Percentiles rank a stretch among this genome's conserved stretches.
These are phyloP conservation scores for Pluvialis apricaria DNA, from an alignment of 2,113 vertebrate genomes.

Conservation along the genomic window DNA sequence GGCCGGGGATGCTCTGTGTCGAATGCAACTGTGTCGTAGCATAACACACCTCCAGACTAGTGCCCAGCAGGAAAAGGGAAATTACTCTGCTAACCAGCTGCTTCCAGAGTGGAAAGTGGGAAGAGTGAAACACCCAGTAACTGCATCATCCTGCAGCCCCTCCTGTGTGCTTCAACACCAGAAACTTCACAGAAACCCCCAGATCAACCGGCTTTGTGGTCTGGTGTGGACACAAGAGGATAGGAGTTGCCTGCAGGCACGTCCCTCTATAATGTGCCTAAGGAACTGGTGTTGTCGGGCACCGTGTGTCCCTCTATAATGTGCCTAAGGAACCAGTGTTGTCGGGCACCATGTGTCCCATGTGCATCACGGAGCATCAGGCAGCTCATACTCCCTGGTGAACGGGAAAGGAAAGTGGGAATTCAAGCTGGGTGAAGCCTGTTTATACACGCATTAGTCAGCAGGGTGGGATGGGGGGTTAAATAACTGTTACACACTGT, in stretches of 20 bases:
- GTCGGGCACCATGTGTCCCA: rapidly evolving
- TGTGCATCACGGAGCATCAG: background rate
- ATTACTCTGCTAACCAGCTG: background rate
- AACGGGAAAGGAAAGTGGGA: background rate
- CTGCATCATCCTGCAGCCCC: background rate
- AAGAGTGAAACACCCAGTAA: background rate
- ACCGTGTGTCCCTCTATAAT: background rate
- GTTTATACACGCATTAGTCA: background rate
- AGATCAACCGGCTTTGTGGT: background rate
- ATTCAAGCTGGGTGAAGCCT: background rate
- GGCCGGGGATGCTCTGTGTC: background rate
- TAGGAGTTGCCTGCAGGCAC: background rate
- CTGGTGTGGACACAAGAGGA: background rate
- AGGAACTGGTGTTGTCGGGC: background rate
- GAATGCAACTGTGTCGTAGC: background rate
- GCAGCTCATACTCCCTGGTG: rapidly evolving
- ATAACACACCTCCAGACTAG: background rate
- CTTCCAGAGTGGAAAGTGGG: background rate
- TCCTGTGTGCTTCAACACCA: background rate
- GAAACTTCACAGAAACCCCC: background rate
- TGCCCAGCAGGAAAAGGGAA: background rate
- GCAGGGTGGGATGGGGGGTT: background rate
- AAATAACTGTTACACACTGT: background rate
- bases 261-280: background rate
- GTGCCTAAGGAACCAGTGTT: background rate